Evolutionary conservation across 92 coral and sea anemone species (phyloP), one percentile per base, ranked within the genome.

Genomic region (Zoanthus sansibaricus): DNA sequence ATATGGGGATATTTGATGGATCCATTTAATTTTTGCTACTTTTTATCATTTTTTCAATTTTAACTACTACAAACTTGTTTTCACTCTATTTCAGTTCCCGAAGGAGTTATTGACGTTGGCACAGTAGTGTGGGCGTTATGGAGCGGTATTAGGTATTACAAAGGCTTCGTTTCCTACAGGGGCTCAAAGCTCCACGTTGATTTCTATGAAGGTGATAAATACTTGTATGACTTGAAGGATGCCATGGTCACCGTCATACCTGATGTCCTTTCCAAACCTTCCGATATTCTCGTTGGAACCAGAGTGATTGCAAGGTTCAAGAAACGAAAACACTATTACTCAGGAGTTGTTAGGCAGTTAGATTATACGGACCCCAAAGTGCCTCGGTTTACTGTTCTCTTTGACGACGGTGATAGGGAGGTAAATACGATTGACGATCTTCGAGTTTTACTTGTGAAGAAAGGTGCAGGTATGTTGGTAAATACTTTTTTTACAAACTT

Each of bases 131-230:
- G 98, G 98, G 98, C 98, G 10, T 86, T 92, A 75, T 91, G 94
- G 80, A 74, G 90, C 5, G 91, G 87, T 47, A 92, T 86, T 37
- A 75, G 76, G 5, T 97, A 97, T 90, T 92, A 75, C 86, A 90
- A 94, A 44, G 99, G 98, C 13, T 97, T 90, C 66, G 91, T 97
- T 33, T 89, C 98, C 9, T 91, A 90, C 92, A 93, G 92, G 72
- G 99, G 96, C 75, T 79, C 93, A 77, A 97, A 95, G 61, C 72
- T 97, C 32, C 98, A 97, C 66, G 98, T 97, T 52, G 94, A 95
- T 76, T 92, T 97, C 79, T 95, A 93, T 51, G 98, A 95, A 44
- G 98, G 98, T 15, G 95, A 93, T 62, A 95, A 92, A 18, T 89
- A 78, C 54, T 83, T 91, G 6, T 97, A 92, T 66, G 96, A 94